Conservation (phyloP, 2,113 vertebrate genomes). For the Corythornis cristatus region DNA sequence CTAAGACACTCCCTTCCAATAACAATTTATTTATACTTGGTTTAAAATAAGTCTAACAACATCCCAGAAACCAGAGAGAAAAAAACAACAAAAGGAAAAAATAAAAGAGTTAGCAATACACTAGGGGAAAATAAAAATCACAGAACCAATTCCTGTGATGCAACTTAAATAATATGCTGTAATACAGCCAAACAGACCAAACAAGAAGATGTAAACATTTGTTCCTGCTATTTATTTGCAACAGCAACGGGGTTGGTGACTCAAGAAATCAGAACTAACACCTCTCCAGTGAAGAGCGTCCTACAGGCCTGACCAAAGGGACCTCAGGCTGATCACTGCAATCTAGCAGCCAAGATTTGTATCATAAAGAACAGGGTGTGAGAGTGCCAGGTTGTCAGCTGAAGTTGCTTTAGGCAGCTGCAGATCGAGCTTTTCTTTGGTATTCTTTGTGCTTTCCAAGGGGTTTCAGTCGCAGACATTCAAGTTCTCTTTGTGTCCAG, state of each 20-base stretch:
- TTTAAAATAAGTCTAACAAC: background rate
- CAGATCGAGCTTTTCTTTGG: background rate
- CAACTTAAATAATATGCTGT: background rate
- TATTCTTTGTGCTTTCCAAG: background rate
- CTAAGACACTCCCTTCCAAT: background rate
- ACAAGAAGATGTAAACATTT: background rate
- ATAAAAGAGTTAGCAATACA: background rate
- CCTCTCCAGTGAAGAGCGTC: background rate
- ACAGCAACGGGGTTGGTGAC: background rate
- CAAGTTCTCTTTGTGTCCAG: background rate
- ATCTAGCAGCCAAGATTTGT: background rate
- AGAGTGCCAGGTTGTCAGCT: background rate
- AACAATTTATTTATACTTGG: background rate
- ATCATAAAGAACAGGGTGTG: background rate
- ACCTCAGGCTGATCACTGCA: background rate
- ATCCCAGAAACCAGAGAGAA: background rate
- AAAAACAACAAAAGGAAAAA: background rate
- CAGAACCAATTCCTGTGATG: background rate
- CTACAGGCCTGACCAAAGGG: background rate
- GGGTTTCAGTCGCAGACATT: background rate
- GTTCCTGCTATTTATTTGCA: background rate
- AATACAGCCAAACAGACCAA: background rate
- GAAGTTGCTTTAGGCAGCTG: background rate
- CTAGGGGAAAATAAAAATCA: background rate
- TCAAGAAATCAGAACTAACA: background rate